Percentiles rank a stretch among this genome's conserved stretches.
Evolutionary conservation across 2,113 vertebrate genomes (phyloP).

Genomic region (Antennarius striatus): DNA sequence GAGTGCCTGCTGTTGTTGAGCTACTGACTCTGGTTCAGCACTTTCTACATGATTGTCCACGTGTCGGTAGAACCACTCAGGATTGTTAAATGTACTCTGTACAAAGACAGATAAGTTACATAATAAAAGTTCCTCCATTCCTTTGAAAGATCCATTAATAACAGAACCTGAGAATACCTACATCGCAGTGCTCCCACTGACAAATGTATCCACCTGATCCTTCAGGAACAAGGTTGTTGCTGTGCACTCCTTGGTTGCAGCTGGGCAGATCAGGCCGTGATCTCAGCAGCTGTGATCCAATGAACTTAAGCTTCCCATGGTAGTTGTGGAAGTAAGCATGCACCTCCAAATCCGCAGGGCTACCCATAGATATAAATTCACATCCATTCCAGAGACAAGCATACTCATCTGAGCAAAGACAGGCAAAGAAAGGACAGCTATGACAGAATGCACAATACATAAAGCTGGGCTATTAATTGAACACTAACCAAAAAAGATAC

Average conservation of each 20-base stretch:
- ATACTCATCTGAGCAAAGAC: slow-evolving; percentile 67
- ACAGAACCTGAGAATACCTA: slow-evolving; percentile 49
- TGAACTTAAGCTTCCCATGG: slow-evolving; percentile 77
- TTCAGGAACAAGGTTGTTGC: slow-evolving; percentile 76
- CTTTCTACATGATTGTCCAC: slow-evolving; percentile 80
- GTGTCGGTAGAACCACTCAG: slow-evolving; percentile 83
- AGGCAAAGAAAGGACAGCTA: not conserved
- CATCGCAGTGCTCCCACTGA: slow-evolving; percentile 82
- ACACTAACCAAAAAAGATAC: not conserved
- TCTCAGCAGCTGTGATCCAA: slow-evolving; percentile 67
- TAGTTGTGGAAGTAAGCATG: slow-evolving; percentile 78
- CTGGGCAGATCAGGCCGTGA: slow-evolving; percentile 68
- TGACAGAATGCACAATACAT: not conserved
- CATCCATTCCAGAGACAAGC: slow-evolving; percentile 77
- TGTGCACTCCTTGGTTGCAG: slow-evolving; percentile 71
- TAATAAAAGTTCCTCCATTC: not conserved
- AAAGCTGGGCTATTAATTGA: not conserved
- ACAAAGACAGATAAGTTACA: slow-evolving; percentile 1
- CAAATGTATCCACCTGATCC: slow-evolving; percentile 69
- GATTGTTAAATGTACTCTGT: slow-evolving; percentile 82
- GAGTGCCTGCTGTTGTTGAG: slow-evolving; percentile 77
- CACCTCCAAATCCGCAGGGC: slow-evolving; percentile 66
- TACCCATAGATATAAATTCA: slow-evolving; percentile 76
- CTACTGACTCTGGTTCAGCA: slow-evolving; percentile 73
- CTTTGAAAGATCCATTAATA: not conserved